phyloP scores from a whole-genome alignment of 2,797 vertebrate genomes.

The Diplodus puntazzo region DNA sequence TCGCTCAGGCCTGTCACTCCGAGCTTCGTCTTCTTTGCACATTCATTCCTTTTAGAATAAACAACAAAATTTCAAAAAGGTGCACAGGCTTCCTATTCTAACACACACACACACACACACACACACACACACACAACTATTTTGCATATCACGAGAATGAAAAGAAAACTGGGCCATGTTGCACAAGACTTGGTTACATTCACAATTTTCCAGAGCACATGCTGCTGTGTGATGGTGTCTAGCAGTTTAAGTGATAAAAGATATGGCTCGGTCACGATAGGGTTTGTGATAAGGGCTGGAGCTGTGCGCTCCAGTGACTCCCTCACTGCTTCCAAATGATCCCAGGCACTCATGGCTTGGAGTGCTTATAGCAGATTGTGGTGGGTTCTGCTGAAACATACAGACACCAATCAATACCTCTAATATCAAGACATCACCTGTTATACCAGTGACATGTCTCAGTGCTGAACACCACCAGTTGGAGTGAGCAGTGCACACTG shows the following conservation, averaged over 20 bases:
- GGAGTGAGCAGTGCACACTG: constrained; percentile 25
- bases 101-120: constrained; percentile 1
- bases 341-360: constrained; percentile 6
- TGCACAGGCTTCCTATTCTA: not conserved
- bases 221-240: constrained; percentile 48
- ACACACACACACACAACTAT: constrained; percentile 16
- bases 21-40: constrained; percentile 42
- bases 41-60: constrained; percentile 48
- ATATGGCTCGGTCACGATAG: constrained; percentile 54
- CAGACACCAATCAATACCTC: constrained; percentile 24
- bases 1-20: constrained; percentile 68
- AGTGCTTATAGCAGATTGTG: constrained; percentile 6
- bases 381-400: constrained; percentile 16
- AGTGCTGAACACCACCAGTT: constrained; percentile 26
- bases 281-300: constrained; percentile 41
- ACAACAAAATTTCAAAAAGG: constrained; percentile 28
- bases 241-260: constrained; percentile 50
- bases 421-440: constrained; percentile 4
- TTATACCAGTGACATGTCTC: not conserved
- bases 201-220: constrained; percentile 52
- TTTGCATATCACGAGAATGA: constrained; percentile 56
- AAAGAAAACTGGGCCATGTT: constrained; percentile 57
- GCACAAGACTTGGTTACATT: constrained; percentile 53
- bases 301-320: constrained; percentile 25
- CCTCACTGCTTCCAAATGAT: constrained; percentile 31